Conservation (phyloP, 1,140 invertebrate genomes). For the Nasonia longicornis region DNA sequence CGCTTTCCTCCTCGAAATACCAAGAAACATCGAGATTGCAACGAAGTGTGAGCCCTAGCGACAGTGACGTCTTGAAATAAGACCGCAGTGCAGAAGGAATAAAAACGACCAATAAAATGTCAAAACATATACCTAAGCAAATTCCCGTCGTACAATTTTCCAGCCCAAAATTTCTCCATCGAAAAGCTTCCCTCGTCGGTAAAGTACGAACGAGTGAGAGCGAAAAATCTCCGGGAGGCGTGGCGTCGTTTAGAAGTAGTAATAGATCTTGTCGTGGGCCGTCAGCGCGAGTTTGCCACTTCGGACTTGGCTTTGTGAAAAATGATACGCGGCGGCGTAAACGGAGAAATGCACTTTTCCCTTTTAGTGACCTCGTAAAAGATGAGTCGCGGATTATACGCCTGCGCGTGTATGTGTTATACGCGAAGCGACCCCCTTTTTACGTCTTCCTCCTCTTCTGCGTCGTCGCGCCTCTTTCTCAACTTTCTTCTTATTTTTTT, state of each 20-base stretch:
- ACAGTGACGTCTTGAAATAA: not conserved
- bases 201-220: too few relatives aligned
- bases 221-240: not conserved
- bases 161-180: too few relatives aligned
- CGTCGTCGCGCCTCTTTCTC: not conserved
- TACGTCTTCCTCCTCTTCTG: not conserved
- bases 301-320: slow-evolving; percentile 21
- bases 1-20: not conserved
- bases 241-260: slow-evolving; percentile 6
- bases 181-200: too few relatives aligned
- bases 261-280: slow-evolving; percentile 14
- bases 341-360: slow-evolving; percentile 27
- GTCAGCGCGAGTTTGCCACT: not conserved
- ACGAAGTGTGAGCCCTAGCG: slow-evolving; percentile 1
- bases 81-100: not conserved
- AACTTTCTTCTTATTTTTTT: not conserved
- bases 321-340: slow-evolving; percentile 9
- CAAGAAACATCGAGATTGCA: not conserved
- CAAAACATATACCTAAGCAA: too few relatives aligned
- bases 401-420: not conserved
- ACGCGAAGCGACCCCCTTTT: not conserved
- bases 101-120: too few relatives aligned
- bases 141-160: too few relatives aligned
- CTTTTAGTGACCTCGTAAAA: slow-evolving; percentile 34
- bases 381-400: slow-evolving; percentile 20